These are phyloP conservation scores for Entomyzon cyanotis DNA, from an alignment of 2,113 vertebrate species.

Conservation along the genomic window DNA sequence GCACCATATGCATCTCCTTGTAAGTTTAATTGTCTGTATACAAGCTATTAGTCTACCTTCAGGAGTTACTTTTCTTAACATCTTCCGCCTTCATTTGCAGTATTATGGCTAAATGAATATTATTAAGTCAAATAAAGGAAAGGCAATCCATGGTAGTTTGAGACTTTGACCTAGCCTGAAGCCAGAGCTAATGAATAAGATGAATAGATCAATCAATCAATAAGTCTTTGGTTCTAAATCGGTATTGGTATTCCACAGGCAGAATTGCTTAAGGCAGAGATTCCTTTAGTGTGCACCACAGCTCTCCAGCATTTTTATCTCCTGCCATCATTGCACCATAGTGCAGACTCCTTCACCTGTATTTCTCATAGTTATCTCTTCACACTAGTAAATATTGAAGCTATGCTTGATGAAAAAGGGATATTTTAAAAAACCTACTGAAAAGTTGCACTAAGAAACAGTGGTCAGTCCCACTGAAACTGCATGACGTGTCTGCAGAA, in stretches of 20 bases:
- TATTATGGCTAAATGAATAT: neutral
- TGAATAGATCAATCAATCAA: neutral
- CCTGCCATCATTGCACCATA: neutral
- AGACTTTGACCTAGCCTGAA: neutral
- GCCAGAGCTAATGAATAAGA: neutral
- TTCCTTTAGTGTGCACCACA: neutral
- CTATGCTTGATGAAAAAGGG: neutral
- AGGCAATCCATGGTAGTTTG: neutral
- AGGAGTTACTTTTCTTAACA: slow-evolving; percentile 20
- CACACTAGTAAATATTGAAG: neutral
- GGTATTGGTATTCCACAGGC: neutral
- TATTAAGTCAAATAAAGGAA: neutral
- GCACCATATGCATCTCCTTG: slow-evolving; percentile 52
- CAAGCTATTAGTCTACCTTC: slow-evolving; percentile 43
- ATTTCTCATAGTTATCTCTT: neutral
- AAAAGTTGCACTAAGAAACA: neutral
- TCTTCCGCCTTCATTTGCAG: neutral
- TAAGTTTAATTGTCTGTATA: slow-evolving; percentile 56
- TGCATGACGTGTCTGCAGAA: neutral
- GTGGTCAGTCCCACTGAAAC: neutral
- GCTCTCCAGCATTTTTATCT: neutral
- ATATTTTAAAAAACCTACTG: neutral
- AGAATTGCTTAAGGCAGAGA: neutral
- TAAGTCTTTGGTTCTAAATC: neutral
- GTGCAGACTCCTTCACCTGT: neutral